Evolutionary conservation across 1,140 invertebrate genomes (phyloP).

Genomic region (Andrena cerasifolii): DNA sequence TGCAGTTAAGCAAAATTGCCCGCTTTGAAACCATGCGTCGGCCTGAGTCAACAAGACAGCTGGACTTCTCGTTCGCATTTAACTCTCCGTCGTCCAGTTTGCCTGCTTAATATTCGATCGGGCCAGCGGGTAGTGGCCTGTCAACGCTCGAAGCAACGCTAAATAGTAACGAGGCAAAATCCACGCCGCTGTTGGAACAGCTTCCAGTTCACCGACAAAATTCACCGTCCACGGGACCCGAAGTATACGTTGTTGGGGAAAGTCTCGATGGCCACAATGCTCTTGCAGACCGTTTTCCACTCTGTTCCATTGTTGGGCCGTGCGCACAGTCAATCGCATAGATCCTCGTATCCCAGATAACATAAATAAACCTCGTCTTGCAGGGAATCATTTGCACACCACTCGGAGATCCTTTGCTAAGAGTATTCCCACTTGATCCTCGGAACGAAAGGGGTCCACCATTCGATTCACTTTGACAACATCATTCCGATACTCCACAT

Average conservation of each 20-base stretch:
- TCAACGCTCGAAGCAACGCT: conserved; percentile 1
- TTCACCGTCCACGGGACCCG: neutral
- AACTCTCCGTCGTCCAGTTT: conserved; percentile 21
- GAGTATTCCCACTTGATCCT: no score
- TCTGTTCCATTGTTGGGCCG: neutral
- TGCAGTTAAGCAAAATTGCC: neutral
- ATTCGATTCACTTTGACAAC: no score
- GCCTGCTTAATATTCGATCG: conserved; percentile 43
- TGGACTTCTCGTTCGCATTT: conserved; percentile 31
- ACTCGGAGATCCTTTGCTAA: no score
- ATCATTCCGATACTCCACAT: no score
- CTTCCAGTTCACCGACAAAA: neutral
- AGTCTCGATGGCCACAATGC: conserved; percentile 3
- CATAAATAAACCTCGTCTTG: no score
- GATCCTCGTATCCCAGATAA: no score
- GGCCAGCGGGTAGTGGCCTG: neutral
- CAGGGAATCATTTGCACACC: no score
- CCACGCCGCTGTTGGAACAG: neutral
- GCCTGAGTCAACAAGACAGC: conserved; percentile 3
- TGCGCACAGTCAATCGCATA: no score
- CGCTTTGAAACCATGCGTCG: conserved; percentile 13
- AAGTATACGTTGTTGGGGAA: neutral
- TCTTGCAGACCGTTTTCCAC: neutral
- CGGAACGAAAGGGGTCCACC: no score
- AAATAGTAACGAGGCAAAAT: conserved; percentile 36